phyloP scores from a whole-genome alignment of 1,140 invertebrate genomes.

The Berghia stephanieae region DNA sequence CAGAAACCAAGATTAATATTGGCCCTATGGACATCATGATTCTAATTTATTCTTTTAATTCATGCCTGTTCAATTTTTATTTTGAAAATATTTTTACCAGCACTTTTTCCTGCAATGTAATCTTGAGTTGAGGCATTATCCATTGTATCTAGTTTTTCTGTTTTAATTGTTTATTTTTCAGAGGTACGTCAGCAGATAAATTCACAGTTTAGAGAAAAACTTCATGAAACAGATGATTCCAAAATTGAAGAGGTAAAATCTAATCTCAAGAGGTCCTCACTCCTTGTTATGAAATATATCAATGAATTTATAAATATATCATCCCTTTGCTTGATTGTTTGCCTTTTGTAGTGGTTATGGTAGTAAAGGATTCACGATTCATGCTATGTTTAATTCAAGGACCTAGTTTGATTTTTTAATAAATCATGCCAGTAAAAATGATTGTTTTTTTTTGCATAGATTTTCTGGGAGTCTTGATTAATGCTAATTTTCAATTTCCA shows the following conservation, averaged over 20 bases:
- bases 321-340: no score
- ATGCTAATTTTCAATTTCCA: no score
- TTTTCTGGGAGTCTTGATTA: no score
- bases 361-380: not conserved
- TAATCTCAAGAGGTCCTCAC: not conserved
- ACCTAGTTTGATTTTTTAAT: no score
- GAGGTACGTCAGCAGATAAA: not conserved
- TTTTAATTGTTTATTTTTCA: conserved; percentile 1
- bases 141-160: no score
- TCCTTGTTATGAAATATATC: not conserved
- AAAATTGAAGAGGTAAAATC: conserved; percentile 19
- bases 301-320: not conserved
- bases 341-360: not conserved
- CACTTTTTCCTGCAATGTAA: no score
- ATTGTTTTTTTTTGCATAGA: no score
- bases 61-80: not conserved
- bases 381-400: no score
- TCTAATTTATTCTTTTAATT: not conserved
- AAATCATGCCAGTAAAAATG: no score
- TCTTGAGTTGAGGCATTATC: no score
- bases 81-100: not conserved
- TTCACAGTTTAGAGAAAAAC: conserved; percentile 12
- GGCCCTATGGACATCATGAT: no score
- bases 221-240: not conserved
- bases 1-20: no score